phyloP scores from a whole-genome alignment of 37 sponge, comb jelly and placozoan species.

The Mnemiopsis leidyi region DNA sequence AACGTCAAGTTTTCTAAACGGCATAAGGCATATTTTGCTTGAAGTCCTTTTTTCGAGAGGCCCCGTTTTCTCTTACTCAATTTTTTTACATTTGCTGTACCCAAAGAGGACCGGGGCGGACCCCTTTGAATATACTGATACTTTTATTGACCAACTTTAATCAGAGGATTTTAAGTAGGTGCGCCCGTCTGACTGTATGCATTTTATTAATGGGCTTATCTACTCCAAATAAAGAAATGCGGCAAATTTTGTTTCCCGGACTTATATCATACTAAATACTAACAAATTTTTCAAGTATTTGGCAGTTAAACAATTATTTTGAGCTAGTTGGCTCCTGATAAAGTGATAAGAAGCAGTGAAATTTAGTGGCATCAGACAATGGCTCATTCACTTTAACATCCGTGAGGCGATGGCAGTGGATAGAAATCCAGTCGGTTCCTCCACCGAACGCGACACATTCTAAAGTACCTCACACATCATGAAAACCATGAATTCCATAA shows the following conservation, averaged over 20 bases:
- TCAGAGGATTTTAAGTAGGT: too few species aligned
- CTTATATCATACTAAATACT: too few species aligned
- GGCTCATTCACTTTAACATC: not conserved
- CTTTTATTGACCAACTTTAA: too few species aligned
- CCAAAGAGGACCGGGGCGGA: too few species aligned
- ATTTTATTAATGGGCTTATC: not conserved
- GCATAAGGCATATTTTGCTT: too few species aligned
- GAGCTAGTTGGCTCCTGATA: not conserved
- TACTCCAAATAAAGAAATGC: not conserved
- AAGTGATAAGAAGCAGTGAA: not conserved
- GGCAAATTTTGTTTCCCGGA: not conserved
- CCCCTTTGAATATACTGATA: too few species aligned
- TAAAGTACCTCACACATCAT: not conserved
- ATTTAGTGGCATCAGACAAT: not conserved
- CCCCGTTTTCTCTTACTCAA: too few species aligned
- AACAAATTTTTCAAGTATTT: not conserved
- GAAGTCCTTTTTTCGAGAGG: too few species aligned
- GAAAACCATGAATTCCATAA: not conserved
- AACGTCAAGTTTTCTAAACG: too few species aligned
- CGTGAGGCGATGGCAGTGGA: not conserved
- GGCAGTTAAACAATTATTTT: not conserved
- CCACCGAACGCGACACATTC: not conserved
- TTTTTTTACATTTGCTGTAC: too few species aligned
- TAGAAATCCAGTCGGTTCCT: not conserved
- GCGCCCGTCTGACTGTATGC: too few species aligned